These are phyloP conservation scores for Archaeoteleia sp. DNA, from an alignment of 2,888 invertebrate species.

Conservation along the genomic window DNA sequence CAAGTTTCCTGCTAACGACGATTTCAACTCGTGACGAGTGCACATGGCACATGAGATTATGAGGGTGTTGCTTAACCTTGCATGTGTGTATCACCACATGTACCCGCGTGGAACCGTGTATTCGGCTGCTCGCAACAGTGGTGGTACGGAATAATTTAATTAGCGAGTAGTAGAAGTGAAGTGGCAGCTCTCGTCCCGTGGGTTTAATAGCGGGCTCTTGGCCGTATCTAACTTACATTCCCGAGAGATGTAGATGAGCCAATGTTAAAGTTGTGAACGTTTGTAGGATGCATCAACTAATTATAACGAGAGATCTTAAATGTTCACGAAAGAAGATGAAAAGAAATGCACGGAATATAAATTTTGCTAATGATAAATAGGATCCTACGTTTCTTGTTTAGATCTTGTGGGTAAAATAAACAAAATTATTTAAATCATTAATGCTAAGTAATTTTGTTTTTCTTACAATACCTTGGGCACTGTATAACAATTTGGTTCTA, in stretches of 20 bases:
- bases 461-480: too few relatives aligned
- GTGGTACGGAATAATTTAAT: constrained; percentile 71
- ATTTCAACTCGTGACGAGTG: constrained; percentile 22
- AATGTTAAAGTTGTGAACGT: constrained; percentile 39
- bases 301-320: constrained; percentile 29
- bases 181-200: constrained; percentile 69
- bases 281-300: constrained; percentile 43
- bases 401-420: too few relatives aligned
- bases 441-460: too few relatives aligned
- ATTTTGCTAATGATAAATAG: too few relatives aligned
- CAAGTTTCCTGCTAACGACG: constrained; percentile 27
- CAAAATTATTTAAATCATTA: too few relatives aligned
- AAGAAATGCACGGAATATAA: too few relatives aligned
- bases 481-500: too few relatives aligned
- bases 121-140: constrained; percentile 44
- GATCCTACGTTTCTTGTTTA: too few relatives aligned
- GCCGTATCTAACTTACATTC: constrained; percentile 61
- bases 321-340: constrained; percentile 6
- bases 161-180: constrained; percentile 65
- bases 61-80: constrained; percentile 21
- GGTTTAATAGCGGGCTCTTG: constrained; percentile 69
- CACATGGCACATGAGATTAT: constrained; percentile 31
- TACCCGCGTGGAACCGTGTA: constrained; percentile 16
- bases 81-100: constrained; percentile 13
- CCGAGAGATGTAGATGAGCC: constrained; percentile 57